A percentile compares a stretch with the other conserved stretches of the same genome.
Evolutionary conservation across 2,888 invertebrate species (phyloP).

Genomic region (Eristalis tenax): DNA sequence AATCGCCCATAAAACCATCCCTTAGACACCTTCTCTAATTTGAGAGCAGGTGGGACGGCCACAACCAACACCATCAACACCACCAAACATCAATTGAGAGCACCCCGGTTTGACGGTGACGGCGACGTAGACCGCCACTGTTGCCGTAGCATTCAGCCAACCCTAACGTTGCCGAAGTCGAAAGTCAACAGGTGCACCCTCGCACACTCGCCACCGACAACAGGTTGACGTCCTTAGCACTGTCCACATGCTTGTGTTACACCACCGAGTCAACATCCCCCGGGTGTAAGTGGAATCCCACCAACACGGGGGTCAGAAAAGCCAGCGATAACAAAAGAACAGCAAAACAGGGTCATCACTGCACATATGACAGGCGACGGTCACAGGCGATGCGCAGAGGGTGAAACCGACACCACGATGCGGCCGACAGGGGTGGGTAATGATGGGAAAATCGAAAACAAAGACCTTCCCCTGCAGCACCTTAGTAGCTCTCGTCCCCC

Average conservation of each 20-base stretch:
- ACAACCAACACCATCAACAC: slow-evolving; percentile 62
- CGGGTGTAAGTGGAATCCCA: slow-evolving; percentile 33
- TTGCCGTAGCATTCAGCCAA: slow-evolving; percentile 28
- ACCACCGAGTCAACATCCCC: slow-evolving; percentile 41
- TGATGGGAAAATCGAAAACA: slow-evolving; percentile 64
- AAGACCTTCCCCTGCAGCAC: slow-evolving; percentile 42
- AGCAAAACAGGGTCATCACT: slow-evolving; percentile 49
- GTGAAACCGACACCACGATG: slow-evolving; percentile 51
- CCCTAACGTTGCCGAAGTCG: slow-evolving; percentile 29
- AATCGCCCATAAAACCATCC: slow-evolving; percentile 50
- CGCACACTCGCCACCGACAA: slow-evolving; percentile 26
- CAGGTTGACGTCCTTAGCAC: slow-evolving; percentile 50
- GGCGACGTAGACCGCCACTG: slow-evolving; percentile 8
- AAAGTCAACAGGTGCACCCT: slow-evolving; percentile 64
- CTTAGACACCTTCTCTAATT: slow-evolving; percentile 54
- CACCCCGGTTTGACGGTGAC: slow-evolving; percentile 37
- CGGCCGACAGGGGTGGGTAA: slow-evolving; percentile 37
- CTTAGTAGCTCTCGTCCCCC: slow-evolving; percentile 23
- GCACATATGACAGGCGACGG: slow-evolving; percentile 59
- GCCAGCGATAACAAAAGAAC: neutral
- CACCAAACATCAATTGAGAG: slow-evolving; percentile 48
- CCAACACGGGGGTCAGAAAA: neutral
- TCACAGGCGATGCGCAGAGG: slow-evolving; percentile 12
- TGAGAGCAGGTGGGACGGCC: slow-evolving; percentile 63
- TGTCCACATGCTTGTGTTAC: slow-evolving; percentile 8